Conservation (phyloP, 2,113 vertebrate genomes). For the Antechinus flavipes region DNA sequence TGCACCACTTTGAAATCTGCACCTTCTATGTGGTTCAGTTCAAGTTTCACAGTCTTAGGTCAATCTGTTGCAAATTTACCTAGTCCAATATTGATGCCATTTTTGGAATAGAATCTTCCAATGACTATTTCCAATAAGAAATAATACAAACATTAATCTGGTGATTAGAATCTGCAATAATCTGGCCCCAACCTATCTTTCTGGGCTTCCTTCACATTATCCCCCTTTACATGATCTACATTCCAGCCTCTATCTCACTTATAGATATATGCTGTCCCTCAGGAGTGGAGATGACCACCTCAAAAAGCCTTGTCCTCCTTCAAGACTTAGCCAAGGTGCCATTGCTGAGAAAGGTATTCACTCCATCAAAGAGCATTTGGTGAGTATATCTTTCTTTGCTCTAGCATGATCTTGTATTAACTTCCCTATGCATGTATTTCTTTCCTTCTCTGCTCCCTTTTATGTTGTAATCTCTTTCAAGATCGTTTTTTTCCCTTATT, state of each 20-base stretch:
- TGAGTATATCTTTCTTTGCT: neutral
- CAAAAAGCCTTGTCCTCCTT: neutral
- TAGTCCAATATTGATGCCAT: neutral
- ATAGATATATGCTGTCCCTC: neutral
- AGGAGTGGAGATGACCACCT: neutral
- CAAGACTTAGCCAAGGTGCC: neutral
- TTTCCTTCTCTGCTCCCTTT: neutral
- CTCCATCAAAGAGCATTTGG: neutral
- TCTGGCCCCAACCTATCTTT: neutral
- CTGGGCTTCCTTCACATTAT: neutral
- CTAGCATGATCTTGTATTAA: neutral
- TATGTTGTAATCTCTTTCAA: neutral
- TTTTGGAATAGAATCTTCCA: neutral
- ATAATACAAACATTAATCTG: neutral
- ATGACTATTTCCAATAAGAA: neutral
- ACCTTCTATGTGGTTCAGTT: neutral
- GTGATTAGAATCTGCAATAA: neutral
- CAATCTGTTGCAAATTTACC: neutral
- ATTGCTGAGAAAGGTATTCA: neutral
- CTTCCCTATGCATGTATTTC: neutral
- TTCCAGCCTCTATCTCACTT: neutral
- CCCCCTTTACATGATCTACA: neutral
- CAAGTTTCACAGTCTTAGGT: neutral
- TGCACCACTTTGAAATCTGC: neutral
- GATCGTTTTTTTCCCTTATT: neutral